phyloP scores from a whole-genome alignment of 2,888 invertebrate species.

The Beris morrisii region DNA sequence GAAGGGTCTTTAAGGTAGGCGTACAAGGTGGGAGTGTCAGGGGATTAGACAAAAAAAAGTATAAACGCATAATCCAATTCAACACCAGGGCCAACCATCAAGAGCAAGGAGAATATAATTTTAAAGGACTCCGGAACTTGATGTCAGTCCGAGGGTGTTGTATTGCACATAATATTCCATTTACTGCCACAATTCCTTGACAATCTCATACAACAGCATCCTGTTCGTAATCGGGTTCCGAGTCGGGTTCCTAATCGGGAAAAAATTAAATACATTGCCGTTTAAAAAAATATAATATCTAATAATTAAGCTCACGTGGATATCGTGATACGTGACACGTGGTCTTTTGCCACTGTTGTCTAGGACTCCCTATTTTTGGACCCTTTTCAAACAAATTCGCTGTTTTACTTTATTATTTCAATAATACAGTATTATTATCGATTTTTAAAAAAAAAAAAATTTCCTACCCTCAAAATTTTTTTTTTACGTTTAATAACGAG shows the following conservation, averaged over 20 bases:
- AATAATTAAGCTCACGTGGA: no score
- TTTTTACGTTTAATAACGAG: no score
- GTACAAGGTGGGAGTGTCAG: slow-evolving; percentile 37
- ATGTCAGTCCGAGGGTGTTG: slow-evolving; percentile 34
- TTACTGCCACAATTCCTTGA: slow-evolving; percentile 5
- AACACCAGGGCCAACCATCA: slow-evolving; percentile 17
- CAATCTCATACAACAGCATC: slow-evolving; percentile 23
- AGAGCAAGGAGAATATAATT: slow-evolving; percentile 15
- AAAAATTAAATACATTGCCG: slow-evolving; percentile 8
- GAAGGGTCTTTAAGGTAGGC: slow-evolving; percentile 35
- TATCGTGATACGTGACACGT: no score
- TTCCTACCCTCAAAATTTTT: no score
- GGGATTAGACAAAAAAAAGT: slow-evolving; percentile 36
- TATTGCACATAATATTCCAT: slow-evolving; percentile 21
- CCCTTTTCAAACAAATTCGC: no score
- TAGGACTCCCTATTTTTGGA: no score
- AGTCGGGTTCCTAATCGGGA: slow-evolving; percentile 6
- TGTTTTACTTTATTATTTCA: no score
- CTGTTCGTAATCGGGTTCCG: not conserved
- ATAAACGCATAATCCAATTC: slow-evolving; percentile 31
- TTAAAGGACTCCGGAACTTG: slow-evolving; percentile 36
- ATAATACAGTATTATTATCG: no score
- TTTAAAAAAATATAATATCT: no score
- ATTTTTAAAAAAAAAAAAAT: no score
- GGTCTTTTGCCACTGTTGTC: no score